phyloP scores from a whole-genome alignment of 2,113 vertebrate species.

The Nothoprocta perdicaria region DNA sequence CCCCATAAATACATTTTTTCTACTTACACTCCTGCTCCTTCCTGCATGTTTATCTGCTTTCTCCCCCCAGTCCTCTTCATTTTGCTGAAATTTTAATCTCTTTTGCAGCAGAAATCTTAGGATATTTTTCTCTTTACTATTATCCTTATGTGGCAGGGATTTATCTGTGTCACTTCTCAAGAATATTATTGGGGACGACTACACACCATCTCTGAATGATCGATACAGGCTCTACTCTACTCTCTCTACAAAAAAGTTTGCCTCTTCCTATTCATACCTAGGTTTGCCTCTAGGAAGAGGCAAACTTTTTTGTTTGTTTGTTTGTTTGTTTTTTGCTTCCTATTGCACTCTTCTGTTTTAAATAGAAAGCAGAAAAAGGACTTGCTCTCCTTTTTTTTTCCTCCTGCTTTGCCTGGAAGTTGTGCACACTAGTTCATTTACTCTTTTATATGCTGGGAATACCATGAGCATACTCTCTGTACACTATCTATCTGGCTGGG shows the following conservation, averaged over 20 bases:
- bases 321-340: not conserved
- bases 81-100: not conserved
- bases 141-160: not conserved
- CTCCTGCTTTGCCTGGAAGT: not conserved
- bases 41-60: not conserved
- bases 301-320: not conserved
- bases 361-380: not conserved
- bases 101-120: not conserved
- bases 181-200: not conserved
- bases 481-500: not conserved
- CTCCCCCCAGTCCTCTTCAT: not conserved
- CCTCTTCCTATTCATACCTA: too few relatives aligned
- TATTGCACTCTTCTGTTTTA: not conserved
- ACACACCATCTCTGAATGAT: not conserved
- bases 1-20: not conserved
- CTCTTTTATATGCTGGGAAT: not conserved
- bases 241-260: too few relatives aligned
- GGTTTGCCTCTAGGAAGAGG: not conserved
- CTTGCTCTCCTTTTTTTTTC: not conserved
- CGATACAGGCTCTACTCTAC: not conserved
- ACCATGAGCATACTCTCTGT: not conserved
- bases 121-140: not conserved
- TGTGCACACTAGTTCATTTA: not conserved
- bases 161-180: not conserved
- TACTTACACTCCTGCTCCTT: not conserved